Base-by-base conservation (phyloP, 2,888 invertebrate species). In the Tromatobia lineatoria region DNA sequence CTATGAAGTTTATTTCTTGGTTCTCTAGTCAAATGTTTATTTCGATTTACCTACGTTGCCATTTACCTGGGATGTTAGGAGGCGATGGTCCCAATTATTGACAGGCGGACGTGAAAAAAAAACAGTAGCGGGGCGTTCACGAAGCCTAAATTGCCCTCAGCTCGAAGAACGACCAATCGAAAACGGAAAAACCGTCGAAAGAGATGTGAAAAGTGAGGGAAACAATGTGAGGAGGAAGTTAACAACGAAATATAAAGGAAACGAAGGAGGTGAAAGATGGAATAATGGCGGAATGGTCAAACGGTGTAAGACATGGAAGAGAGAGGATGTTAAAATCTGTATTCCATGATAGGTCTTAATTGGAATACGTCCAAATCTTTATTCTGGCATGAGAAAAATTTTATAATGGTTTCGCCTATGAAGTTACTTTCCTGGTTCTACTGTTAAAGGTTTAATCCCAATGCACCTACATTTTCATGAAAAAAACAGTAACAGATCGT, bases 91-190 rank as follows among this genome's bases (percentile, higher is more conserved):
- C 4, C 7, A 34, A 7, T 4, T 7, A 34, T 34, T 3, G 45
- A 45, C 13, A n/a, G n/a, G n/a, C n/a, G n/a, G n/a, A n/a, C n/a
- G n/a, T n/a, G n/a, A n/a, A n/a, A n/a, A n/a, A n/a, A n/a, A n/a
- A n/a, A n/a, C n/a, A n/a, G 54, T 23, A 54, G 20, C 18, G 25
- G 71, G 13, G 57, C 71, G 57, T 71, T 75, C 75, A 20, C 75
- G 64, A 66, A 75, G 47, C 71, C 45, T 57, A 57, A 45, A 71
- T 38, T 38, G 71, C 71, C 42, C 71, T 57, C 20, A 38, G 59
- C 52, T 66, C 73, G 70, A 74, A 80, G 75, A 67, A 79, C 66
- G 75, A 88, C 82, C 85, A 83, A 88, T 77, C 83, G 71, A 75
- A 29, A 71, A 70, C 45, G 82, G 66, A 61, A 61, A 61, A 61